Percentiles rank a stretch among this genome's conserved stretches.
These are phyloP conservation scores for Ammospiza maritima DNA, from an alignment of 2,797 vertebrate genomes.

Conservation along the genomic window DNA sequence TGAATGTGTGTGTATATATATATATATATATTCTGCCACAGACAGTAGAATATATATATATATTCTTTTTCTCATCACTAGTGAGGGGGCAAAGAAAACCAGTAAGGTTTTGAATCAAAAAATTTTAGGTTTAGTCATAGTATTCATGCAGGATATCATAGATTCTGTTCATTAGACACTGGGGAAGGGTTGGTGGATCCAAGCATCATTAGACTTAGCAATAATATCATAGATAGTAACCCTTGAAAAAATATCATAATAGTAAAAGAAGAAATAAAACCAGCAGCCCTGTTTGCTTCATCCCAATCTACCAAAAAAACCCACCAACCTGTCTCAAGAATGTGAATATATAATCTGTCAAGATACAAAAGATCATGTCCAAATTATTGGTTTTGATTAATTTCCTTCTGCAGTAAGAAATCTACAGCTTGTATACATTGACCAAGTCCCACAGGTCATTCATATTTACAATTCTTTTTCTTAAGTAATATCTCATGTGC, in stretches of 20 bases:
- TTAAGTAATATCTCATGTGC: neutral
- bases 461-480: constrained; percentile 13
- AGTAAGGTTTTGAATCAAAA: neutral
- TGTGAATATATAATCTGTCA: neutral
- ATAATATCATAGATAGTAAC: neutral
- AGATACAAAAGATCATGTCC: neutral
- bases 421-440: neutral
- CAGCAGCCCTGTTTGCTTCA: neutral
- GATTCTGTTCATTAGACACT: neutral
- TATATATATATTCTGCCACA: neutral
- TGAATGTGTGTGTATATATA: neutral
- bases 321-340: neutral
- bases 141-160: neutral
- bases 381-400: neutral
- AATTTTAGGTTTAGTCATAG: neutral
- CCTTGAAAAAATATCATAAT: neutral
- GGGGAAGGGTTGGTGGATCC: neutral
- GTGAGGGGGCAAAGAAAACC: fast-evolving
- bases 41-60: neutral
- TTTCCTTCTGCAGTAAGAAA: constrained; percentile 7
- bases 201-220: neutral
- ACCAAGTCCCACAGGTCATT: constrained; percentile 6
- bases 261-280: neutral
- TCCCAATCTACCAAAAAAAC: neutral
- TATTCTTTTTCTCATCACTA: neutral